phyloP scores from a whole-genome alignment of 2,888 invertebrate species.

The Tinea semifulvella region DNA sequence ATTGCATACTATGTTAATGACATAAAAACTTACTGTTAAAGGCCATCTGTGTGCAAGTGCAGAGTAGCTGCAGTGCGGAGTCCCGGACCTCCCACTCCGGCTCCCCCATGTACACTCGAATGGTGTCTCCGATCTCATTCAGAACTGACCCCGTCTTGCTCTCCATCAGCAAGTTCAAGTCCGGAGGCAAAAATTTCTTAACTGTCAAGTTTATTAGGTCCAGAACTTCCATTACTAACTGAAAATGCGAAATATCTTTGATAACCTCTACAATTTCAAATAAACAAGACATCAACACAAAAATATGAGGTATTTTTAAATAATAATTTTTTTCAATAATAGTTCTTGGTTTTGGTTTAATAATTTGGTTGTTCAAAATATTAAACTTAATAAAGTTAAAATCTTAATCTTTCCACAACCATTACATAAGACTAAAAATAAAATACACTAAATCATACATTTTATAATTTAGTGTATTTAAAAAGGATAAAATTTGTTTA shows the following conservation, averaged over 20 bases:
- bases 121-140: slow-evolving; percentile 65
- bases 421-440: too few species aligned
- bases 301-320: too few species aligned
- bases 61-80: slow-evolving; percentile 72
- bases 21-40: slow-evolving; percentile 67
- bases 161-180: slow-evolving; percentile 74
- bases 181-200: slow-evolving; percentile 75
- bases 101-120: slow-evolving; percentile 70
- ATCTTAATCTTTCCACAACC: too few species aligned
- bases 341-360: too few species aligned
- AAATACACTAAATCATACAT: too few species aligned
- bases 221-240: slow-evolving; percentile 72
- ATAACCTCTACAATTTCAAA: neutral
- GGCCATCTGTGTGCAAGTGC: slow-evolving; percentile 70
- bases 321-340: too few species aligned
- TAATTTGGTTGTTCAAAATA: too few species aligned
- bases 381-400: too few species aligned
- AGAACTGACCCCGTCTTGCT: slow-evolving; percentile 65
- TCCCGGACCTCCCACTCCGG: slow-evolving; percentile 77
- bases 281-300: too few species aligned
- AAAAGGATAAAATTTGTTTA: too few species aligned
- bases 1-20: too few species aligned
- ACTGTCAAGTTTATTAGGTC: slow-evolving; percentile 72
- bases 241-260: slow-evolving; percentile 21
- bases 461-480: too few species aligned